A percentile compares a stretch with the other conserved stretches of the same genome.
Conservation (phyloP, 2,888 invertebrate genomes). For the Erebia aethiops region DNA sequence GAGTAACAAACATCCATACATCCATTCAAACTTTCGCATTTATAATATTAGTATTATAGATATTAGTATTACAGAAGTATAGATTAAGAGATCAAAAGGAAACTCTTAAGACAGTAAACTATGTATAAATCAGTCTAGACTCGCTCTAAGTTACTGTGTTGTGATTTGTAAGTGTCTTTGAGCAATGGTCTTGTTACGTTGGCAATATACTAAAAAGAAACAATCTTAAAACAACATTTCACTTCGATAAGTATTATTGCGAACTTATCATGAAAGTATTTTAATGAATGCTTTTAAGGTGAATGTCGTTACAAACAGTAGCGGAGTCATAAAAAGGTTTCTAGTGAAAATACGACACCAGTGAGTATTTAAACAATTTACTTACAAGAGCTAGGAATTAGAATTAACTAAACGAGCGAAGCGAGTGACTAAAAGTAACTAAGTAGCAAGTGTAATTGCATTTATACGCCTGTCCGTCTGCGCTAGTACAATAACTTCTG, state of each 20-base stretch:
- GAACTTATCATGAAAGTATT: slow-evolving; percentile 14
- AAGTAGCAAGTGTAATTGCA: no score
- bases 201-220: slow-evolving; percentile 2
- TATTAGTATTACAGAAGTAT: no score
- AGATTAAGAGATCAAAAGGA: not conserved
- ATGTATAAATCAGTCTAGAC: not conserved
- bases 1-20: no score
- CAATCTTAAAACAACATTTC: slow-evolving; percentile 21
- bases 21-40: no score
- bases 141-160: not conserved
- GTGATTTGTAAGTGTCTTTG: not conserved
- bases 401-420: no score
- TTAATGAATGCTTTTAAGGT: slow-evolving; percentile 13
- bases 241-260: slow-evolving; percentile 15
- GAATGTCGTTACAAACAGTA: slow-evolving; percentile 4
- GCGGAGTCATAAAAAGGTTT: not conserved
- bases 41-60: no score
- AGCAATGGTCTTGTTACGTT: slow-evolving; percentile 7
- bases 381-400: no score
- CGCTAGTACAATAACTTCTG: no score
- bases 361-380: not conserved
- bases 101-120: not conserved
- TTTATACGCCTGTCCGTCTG: no score
- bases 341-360: not conserved
- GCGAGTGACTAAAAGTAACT: no score